phyloP scores from a whole-genome alignment of 2,113 vertebrate species.

The Rostratula benghalensis region DNA sequence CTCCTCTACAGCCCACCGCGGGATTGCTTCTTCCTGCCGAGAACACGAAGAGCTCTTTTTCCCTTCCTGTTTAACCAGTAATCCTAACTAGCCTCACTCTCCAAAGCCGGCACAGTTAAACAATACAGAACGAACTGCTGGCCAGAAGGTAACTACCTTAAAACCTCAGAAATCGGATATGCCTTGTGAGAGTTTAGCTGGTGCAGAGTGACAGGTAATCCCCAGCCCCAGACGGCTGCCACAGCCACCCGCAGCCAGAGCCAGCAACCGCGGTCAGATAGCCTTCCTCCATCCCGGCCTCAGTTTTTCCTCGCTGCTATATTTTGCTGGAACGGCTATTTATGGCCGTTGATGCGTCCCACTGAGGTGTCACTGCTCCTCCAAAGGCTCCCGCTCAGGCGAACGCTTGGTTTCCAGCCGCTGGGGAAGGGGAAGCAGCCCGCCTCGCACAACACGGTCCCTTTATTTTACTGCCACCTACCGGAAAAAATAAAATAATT shows the following conservation, averaged over 20 bases:
- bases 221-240: not conserved
- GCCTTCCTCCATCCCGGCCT: fast-evolving
- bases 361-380: fast-evolving
- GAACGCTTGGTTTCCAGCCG: fast-evolving
- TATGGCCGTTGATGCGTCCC: fast-evolving
- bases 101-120: not conserved
- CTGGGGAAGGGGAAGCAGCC: not conserved
- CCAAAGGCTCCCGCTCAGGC: not conserved
- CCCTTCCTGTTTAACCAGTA: not conserved
- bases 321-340: fast-evolving
- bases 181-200: fast-evolving
- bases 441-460: not conserved
- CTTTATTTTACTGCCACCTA: constrained; percentile 30
- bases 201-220: not conserved
- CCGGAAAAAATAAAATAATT: not conserved
- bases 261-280: not conserved
- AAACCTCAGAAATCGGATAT: not conserved
- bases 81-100: not conserved
- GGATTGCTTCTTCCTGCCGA: not conserved
- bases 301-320: fast-evolving
- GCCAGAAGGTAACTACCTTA: not conserved
- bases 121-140: fast-evolving
- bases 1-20: fast-evolving
- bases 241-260: not conserved
- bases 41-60: not conserved